Evolutionary conservation across 2,113 vertebrate genomes (phyloP).

Genomic region (Rattus norvegicus): GRCr8 NC_086024.1:27525501-27526000

Average conservation of each 20-base stretch:
- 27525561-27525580: not conserved
- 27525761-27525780: not conserved
- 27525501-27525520: not conserved
- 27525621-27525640: not conserved
- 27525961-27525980: not conserved
- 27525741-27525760: not conserved
- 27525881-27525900: not conserved
- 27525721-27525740: not conserved
- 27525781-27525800: not conserved
- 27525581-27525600: not conserved
- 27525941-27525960: not conserved
- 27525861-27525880: constrained; percentile 48
- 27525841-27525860: not conserved
- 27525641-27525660: not conserved
- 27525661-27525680: not conserved
- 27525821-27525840: not conserved
- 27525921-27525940: not conserved
- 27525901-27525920: not conserved
- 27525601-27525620: not conserved
- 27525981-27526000: not conserved
- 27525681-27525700: not conserved
- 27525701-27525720: not conserved
- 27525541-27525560: not conserved
- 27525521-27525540: not conserved
- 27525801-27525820: not conserved